Conservation (phyloP, 2,113 vertebrate genomes). For the Pluvialis apricaria region DNA sequence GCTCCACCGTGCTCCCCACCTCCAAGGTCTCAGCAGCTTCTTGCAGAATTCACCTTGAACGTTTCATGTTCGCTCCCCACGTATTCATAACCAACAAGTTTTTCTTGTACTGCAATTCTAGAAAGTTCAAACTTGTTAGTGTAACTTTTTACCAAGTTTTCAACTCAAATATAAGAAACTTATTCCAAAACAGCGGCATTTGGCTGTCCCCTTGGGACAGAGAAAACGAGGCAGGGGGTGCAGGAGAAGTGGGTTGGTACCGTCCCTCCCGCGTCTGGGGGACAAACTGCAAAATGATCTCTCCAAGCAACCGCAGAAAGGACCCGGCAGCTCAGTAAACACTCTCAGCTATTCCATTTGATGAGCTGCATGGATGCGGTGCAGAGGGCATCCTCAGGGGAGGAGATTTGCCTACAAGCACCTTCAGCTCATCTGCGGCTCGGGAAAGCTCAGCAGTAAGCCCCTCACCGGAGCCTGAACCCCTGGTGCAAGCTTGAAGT, state of each 20-base stretch:
- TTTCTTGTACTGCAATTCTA: neutral
- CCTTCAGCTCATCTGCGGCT: neutral
- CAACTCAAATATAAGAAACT: neutral
- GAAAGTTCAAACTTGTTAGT: neutral
- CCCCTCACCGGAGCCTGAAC: neutral
- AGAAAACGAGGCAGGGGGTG: neutral
- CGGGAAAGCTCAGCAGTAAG: neutral
- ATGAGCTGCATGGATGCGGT: neutral
- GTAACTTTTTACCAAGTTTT: neutral
- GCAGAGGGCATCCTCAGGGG: neutral
- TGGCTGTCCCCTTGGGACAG: no score
- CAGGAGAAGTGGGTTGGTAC: neutral
- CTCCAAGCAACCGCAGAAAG: neutral
- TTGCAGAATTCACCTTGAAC: neutral
- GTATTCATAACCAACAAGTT: neutral
- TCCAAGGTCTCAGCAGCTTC: neutral
- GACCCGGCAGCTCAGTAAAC: neutral
- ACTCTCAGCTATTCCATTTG: neutral
- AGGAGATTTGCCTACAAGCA: neutral
- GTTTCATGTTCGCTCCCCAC: neutral
- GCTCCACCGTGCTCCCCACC: neutral
- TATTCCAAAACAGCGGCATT: rapidly evolving
- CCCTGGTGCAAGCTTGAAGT: neutral
- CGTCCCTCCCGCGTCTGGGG: neutral
- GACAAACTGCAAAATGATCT: neutral